phyloP scores from a whole-genome alignment of 2,888 invertebrate genomes.

The Allygus modestus region DNA sequence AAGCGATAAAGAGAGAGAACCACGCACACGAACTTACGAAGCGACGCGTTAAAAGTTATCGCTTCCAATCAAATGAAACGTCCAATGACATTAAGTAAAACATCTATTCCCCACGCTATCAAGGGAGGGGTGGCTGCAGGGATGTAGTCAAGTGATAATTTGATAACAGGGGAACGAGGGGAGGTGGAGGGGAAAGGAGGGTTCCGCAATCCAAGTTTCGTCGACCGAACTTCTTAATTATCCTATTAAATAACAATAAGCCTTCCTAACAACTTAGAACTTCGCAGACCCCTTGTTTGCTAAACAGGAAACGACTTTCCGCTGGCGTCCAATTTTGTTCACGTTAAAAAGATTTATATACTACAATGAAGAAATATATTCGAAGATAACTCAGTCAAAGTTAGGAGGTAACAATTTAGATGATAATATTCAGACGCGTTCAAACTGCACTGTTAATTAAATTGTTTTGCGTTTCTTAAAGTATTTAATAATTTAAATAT shows the following conservation, averaged over 20 bases:
- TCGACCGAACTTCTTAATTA: slow-evolving; percentile 9
- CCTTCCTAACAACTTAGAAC: neutral
- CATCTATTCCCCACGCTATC: neutral
- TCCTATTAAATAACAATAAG: slow-evolving; percentile 8
- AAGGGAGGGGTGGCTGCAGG: slow-evolving; percentile 32
- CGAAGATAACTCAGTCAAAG: no score
- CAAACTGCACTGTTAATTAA: no score
- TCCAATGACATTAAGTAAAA: slow-evolving; percentile 8
- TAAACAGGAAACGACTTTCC: neutral
- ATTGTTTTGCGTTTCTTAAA: no score
- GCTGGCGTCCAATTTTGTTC: neutral
- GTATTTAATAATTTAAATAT: no score
- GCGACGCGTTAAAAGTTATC: neutral
- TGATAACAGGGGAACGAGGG: slow-evolving; percentile 51
- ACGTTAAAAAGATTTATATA: no score
- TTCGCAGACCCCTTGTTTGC: neutral
- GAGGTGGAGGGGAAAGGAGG: slow-evolving; percentile 36
- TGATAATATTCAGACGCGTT: no score
- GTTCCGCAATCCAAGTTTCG: slow-evolving; percentile 19
- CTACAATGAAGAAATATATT: no score
- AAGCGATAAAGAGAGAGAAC: neutral
- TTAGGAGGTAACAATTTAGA: no score
- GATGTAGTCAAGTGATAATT: slow-evolving; percentile 48
- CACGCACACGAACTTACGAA: neutral
- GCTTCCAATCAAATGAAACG: neutral